Base-by-base conservation (phyloP, 1,140 invertebrate species). In the Branchinecta lynchi region DNA sequence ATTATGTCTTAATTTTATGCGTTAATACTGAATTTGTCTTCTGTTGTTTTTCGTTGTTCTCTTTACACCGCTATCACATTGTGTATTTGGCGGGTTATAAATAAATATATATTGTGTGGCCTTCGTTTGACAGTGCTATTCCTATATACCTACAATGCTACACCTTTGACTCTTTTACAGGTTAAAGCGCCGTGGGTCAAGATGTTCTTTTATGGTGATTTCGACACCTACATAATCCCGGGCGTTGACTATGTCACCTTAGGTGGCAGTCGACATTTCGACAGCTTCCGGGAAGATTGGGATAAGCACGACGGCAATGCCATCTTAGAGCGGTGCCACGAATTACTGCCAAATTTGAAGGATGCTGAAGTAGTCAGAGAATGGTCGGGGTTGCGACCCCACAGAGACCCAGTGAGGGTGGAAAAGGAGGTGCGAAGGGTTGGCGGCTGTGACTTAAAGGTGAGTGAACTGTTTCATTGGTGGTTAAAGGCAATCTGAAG, bases 141-240 rank as follows among this genome's bases (percentile, higher is more conserved):
- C 7, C 7, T n/a, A 71, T 0, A 21, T 65, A 3, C 43, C 45
- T 32, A 70, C 32, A 5, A 32, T 32, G 5, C 32, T 32, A 5
- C n/a, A 70, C 72, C 65, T 17, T 32, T 32, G 5, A 32, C 32
- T 32, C 32, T 73, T 60, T 74, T 74, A 45, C 72, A 88, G 86
- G 87, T 90, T 2, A 82, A 84, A 73, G 92, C 92, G 10, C 92
- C 92, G 0, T 95, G 92, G 91, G 79, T 96, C 7, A 92, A 93
- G 80, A 87, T 85, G 0, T 92, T 89, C 44, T 89, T 90, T 75
- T 93, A 91, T 75, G 86, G 84, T 0, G 90, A 93, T 74, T 82
- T 85, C 68, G 88, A 92, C 73, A 88, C 89, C 0, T 96, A 95
- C 76, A 83, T 95, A 8, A 85, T 94, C 69, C 92, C 93, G 7